Percentiles rank a stretch among this genome's conserved stretches.
Evolutionary conservation across 2,888 invertebrate species (phyloP).

Genomic region (Epicampocera succincta): DNA sequence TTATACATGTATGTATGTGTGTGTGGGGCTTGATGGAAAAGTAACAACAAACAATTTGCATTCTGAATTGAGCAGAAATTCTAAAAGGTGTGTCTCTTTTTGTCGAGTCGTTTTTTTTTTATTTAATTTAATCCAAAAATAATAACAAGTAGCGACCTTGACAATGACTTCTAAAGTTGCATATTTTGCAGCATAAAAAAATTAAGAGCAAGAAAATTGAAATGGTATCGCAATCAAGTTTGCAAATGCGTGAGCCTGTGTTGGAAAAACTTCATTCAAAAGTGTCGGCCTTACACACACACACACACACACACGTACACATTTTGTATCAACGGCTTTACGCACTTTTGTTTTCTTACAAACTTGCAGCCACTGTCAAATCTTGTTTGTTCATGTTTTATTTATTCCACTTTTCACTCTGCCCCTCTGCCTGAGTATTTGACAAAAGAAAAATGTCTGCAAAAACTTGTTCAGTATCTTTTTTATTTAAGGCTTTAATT

Average conservation of each 20-base stretch:
- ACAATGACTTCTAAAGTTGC: conserved; percentile 58
- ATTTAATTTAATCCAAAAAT: neutral
- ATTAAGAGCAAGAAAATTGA: conserved; percentile 1
- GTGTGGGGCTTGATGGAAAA: neutral
- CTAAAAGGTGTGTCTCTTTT: conserved; percentile 59
- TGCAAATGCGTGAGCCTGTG: conserved; percentile 7
- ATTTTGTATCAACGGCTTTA: conserved; percentile 29
- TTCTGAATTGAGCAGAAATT: conserved; percentile 31
- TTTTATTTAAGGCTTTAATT: too few relatives aligned
- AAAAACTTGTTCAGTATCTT: conserved; percentile 39
- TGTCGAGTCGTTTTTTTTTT: neutral
- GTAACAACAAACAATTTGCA: conserved; percentile 18
- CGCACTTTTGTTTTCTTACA: conserved; percentile 38
- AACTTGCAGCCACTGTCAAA: too few relatives aligned
- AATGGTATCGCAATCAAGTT: conserved; percentile 24
- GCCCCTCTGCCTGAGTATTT: neutral
- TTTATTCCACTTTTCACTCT: neutral
- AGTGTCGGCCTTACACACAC: neutral
- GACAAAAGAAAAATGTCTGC: neutral
- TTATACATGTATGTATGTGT: neutral
- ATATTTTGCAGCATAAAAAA: conserved; percentile 5
- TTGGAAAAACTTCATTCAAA: conserved; percentile 20
- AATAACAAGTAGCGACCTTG: conserved; percentile 53
- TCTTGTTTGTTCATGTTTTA: too few relatives aligned
- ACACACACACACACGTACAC: too few relatives aligned